These are phyloP conservation scores for Clitarchus hookeri DNA, from an alignment of 2,888 invertebrate species.

Conservation along the genomic window DNA sequence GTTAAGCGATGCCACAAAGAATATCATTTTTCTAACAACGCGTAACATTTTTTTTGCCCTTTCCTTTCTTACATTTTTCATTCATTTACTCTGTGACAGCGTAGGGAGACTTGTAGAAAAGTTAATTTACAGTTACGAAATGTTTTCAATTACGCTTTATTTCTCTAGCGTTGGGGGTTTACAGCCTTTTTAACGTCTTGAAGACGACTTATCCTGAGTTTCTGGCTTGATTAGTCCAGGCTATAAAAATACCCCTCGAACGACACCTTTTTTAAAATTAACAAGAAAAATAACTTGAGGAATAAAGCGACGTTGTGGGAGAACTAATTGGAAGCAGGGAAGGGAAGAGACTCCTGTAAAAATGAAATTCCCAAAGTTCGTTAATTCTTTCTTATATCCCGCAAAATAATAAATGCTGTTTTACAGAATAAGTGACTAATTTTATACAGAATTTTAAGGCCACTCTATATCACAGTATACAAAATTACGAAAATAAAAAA, in stretches of 20 bases:
- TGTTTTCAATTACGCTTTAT: neutral
- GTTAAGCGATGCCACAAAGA: too few relatives aligned
- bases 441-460: too few relatives aligned
- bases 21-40: too few relatives aligned
- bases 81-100: neutral
- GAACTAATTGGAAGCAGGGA: slow-evolving; percentile 9
- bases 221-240: slow-evolving; percentile 19
- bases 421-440: too few relatives aligned
- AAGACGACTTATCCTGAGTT: neutral
- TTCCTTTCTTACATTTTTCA: neutral
- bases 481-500: too few relatives aligned
- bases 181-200: slow-evolving; percentile 11
- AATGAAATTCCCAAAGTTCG: neutral
- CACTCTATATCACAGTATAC: too few relatives aligned
- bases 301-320: neutral
- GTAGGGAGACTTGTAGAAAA: neutral
- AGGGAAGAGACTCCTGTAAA: neutral
- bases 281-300: slow-evolving; percentile 22
- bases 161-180: neutral
- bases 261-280: slow-evolving; percentile 22
- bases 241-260: neutral
- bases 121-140: neutral
- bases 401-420: neutral
- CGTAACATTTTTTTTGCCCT: too few relatives aligned
- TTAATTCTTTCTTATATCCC: neutral